A percentile compares a stretch with the other conserved stretches of the same genome.
Conservation (phyloP, 2,888 invertebrate genomes). For the Trichopoda pennipes region DNA sequence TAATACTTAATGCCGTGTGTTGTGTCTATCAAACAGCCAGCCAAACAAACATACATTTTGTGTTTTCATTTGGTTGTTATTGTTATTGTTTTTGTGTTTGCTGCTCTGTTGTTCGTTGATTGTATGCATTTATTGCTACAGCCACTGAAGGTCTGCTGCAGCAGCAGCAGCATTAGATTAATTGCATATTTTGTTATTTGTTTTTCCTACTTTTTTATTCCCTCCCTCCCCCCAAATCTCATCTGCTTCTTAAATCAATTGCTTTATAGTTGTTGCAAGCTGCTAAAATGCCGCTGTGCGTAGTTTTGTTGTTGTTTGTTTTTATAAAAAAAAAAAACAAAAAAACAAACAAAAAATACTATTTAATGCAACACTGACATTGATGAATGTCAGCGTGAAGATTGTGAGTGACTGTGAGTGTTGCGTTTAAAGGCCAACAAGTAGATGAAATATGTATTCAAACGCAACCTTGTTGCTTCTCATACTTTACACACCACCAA, state of each 20-base stretch:
- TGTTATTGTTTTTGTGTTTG: too few species aligned
- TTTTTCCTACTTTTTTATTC: conserved; percentile 43
- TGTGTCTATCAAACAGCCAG: background rate
- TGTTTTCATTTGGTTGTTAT: background rate
- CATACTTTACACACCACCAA: conserved; percentile 27
- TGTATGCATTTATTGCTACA: conserved; percentile 30
- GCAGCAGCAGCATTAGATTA: conserved; percentile 62
- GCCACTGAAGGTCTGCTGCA: conserved; percentile 55
- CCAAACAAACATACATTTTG: background rate
- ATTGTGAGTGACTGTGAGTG: conserved; percentile 32
- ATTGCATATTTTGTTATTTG: conserved; percentile 55
- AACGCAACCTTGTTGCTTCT: conserved; percentile 18
- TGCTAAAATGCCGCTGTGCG: conserved; percentile 42
- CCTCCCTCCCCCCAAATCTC: conserved; percentile 27
- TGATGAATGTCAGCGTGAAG: conserved; percentile 72
- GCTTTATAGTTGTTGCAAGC: conserved; percentile 37
- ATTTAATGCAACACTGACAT: conserved; percentile 73
- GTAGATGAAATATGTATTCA: conserved; percentile 51
- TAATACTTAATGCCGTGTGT: conserved; percentile 31
- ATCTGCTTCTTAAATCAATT: conserved; percentile 17
- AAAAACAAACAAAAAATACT: conserved; percentile 41
- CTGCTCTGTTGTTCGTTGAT: background rate
- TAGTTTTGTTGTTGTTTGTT: conserved; percentile 50
- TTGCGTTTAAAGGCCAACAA: conserved; percentile 61
- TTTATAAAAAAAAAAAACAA: too few species aligned